Evolutionary conservation across 2,888 invertebrate genomes (phyloP).

Genomic region (Tinea trinotella): DNA sequence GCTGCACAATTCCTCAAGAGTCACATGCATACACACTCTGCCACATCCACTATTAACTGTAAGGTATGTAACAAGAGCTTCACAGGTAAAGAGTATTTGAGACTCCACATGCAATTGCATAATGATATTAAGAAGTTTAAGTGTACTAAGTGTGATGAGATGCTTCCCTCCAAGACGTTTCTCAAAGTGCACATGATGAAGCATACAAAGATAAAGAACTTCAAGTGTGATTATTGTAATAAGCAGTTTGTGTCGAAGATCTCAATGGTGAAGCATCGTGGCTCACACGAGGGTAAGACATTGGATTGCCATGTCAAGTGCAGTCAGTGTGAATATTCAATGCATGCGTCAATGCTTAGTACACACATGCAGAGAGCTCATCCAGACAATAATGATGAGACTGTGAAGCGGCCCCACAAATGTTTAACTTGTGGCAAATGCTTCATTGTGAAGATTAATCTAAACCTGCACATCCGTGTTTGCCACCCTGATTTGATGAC

Average conservation of each 20-base stretch:
- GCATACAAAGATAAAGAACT: slow-evolving; percentile 64
- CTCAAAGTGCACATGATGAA: slow-evolving; percentile 65
- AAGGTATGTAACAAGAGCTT: slow-evolving; percentile 61
- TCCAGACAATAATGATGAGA: slow-evolving; percentile 48
- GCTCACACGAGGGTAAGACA: slow-evolving; percentile 58
- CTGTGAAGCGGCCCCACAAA: slow-evolving; percentile 60
- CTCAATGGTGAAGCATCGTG: slow-evolving; percentile 62
- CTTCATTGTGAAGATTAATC: slow-evolving; percentile 61
- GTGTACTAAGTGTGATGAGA: slow-evolving; percentile 62
- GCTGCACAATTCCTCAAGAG: slow-evolving; percentile 64
- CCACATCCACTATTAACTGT: slow-evolving; percentile 57
- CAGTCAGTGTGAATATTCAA: slow-evolving; percentile 55
- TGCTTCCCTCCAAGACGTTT: slow-evolving; percentile 64
- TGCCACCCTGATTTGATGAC: slow-evolving; percentile 61
- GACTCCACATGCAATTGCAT: slow-evolving; percentile 63
- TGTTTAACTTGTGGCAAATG: slow-evolving; percentile 62
- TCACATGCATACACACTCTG: slow-evolving; percentile 63
- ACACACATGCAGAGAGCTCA: slow-evolving; percentile 57
- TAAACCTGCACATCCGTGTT: slow-evolving; percentile 60
- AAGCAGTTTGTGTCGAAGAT: slow-evolving; percentile 63
- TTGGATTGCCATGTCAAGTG: slow-evolving; percentile 63
- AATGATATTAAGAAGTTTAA: slow-evolving; percentile 65
- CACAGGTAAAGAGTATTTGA: slow-evolving; percentile 61
- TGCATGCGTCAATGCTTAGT: slow-evolving; percentile 54
- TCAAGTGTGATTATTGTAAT: slow-evolving; percentile 59